Evolutionary conservation across 2,888 invertebrate species (phyloP), one percentile per base, ranked within the genome.

Genomic region (Pelosia muscerda): DNA sequence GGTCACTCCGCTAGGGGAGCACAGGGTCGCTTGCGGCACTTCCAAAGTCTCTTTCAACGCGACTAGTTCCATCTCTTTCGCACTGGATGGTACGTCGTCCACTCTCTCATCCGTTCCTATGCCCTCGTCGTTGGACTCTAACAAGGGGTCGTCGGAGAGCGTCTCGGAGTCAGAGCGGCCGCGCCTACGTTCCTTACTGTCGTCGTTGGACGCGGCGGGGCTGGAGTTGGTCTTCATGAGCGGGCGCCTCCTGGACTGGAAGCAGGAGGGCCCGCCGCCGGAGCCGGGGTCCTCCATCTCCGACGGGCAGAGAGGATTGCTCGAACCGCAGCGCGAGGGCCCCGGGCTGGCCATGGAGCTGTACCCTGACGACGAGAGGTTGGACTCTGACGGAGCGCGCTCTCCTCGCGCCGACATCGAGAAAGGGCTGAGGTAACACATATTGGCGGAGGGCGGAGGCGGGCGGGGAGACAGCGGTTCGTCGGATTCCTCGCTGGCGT

Each of bases 261-360:
- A 92, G 81, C 95, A 92, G 55, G 93, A 93, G 3, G 90, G 95
- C 5, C 95, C 95, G 2, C 95, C 95, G 0, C 96, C 96, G 59
- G 96, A 95, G 2, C 96, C 96, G 2, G 96, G 96, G 81, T 97
- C 97, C 82, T 97, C 97, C 95, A 96, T 96, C 92, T 97, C 97
- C 15, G 96, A 96, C 2, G 97, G 96, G 86, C 97, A 97, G 4
- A 97, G 88, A 0, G 97, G 97, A 88, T 97, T 97, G 83, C 96
- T 97, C 0, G 97, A 97, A 9, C 97, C 97, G 86, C 97, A 97
- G 72, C 97, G 94, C 0, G 97, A 97, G 6, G 97, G 97, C 0
- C 97, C 97, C 0, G 97, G 97, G 89, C 97, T 97, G 0, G 97
- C 97, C 97, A 97, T 97, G 3, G 97, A 97, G 75, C 97, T 97